Conservation (phyloP, 2,888 invertebrate genomes). For the Drosophila affinis region DNA sequence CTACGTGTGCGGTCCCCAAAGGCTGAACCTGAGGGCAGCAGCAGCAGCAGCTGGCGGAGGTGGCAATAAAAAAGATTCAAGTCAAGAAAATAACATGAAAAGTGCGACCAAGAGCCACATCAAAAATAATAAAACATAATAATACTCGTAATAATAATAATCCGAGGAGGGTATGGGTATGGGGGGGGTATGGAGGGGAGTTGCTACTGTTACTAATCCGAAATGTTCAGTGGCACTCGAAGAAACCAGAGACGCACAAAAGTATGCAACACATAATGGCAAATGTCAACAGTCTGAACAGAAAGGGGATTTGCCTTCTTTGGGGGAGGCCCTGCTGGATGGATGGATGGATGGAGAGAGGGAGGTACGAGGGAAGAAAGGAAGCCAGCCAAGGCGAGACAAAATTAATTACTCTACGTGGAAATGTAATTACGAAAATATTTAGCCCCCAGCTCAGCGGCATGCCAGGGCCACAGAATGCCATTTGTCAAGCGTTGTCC, state of each 20-base stretch:
- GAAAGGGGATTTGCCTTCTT: slow-evolving; percentile 2
- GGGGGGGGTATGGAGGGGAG: slow-evolving; percentile 43
- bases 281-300: slow-evolving; percentile 76
- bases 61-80: slow-evolving; percentile 75
- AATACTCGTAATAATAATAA: slow-evolving; percentile 53
- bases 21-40: slow-evolving; percentile 1
- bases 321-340: background rate
- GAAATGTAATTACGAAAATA: slow-evolving; percentile 83
- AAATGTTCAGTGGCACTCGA: slow-evolving; percentile 56
- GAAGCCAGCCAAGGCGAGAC: slow-evolving; percentile 73
- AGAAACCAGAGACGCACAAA: slow-evolving; percentile 49
- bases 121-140: slow-evolving; percentile 67
- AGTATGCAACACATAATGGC: slow-evolving; percentile 74
- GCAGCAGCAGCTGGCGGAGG: slow-evolving; percentile 7
- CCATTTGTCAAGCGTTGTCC: slow-evolving; percentile 71
- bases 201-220: slow-evolving; percentile 32
- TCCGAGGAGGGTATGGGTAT: slow-evolving; percentile 17
- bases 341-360: background rate
- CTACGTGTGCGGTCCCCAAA: slow-evolving; percentile 49
- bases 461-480: slow-evolving; percentile 73
- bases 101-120: slow-evolving; percentile 46
- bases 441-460: slow-evolving; percentile 75
- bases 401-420: slow-evolving; percentile 83
- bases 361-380: background rate
- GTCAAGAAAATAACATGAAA: slow-evolving; percentile 58